phyloP scores from a whole-genome alignment of 2,888 invertebrate species.

The Tridacna crocea region DNA sequence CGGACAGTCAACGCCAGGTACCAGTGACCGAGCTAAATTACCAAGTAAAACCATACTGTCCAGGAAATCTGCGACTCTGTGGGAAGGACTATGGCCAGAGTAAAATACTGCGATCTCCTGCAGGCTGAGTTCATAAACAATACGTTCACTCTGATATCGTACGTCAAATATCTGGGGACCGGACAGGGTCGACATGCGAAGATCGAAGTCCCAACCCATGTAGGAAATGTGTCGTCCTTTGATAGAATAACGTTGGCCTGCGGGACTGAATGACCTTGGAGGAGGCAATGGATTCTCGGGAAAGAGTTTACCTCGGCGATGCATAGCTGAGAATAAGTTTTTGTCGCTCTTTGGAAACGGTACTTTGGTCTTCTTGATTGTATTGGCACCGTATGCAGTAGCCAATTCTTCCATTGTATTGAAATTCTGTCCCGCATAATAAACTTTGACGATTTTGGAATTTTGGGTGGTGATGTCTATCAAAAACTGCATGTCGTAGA shows the following conservation, averaged over 20 bases:
- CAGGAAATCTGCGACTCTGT: conserved; percentile 65
- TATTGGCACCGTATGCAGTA: conserved; percentile 42
- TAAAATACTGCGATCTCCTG: conserved; percentile 76
- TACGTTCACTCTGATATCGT: conserved; percentile 69
- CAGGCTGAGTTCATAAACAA: conserved; percentile 78
- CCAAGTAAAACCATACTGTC: conserved; percentile 72
- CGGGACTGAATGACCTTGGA: conserved; percentile 69
- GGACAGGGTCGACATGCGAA: conserved; percentile 34
- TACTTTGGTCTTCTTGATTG: conserved; percentile 28
- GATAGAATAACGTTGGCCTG: conserved; percentile 75
- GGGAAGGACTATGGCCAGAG: conserved; percentile 66
- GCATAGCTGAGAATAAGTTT: conserved; percentile 35
- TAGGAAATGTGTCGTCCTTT: conserved; percentile 70
- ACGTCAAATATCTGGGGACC: conserved; percentile 74
- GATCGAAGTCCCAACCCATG: conserved; percentile 75
- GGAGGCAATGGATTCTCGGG: conserved; percentile 56
- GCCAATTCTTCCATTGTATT: conserved; percentile 61
- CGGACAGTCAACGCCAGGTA: conserved; percentile 78
- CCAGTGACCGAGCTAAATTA: conserved; percentile 59
- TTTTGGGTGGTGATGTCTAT: conserved; percentile 60
- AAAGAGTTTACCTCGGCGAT: conserved; percentile 32
- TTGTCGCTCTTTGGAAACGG: conserved; percentile 31
- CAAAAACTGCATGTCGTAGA: conserved; percentile 70
- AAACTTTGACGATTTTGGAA: conserved; percentile 62
- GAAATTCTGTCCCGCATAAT: conserved; percentile 66